Conservation (phyloP, 2,797 vertebrate species). For the Coregonus ussuriensis region DNA sequence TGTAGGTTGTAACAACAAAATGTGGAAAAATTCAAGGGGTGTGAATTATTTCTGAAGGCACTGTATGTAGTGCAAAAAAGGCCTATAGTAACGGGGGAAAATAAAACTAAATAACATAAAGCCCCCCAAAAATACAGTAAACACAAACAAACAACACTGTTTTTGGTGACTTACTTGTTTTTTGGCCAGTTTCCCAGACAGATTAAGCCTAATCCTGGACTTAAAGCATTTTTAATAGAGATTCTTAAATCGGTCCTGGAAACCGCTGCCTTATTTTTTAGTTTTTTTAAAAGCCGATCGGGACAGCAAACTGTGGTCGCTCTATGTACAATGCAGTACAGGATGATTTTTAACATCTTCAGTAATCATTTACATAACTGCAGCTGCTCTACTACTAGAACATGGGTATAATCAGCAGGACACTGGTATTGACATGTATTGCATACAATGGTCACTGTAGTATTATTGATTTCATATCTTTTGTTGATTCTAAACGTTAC, state of each 20-base stretch:
- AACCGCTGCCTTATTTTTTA: too few relatives aligned
- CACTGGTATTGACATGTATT: neutral
- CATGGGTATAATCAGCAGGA: neutral
- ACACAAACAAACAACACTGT: conserved; percentile 47
- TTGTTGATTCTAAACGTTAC: too few relatives aligned
- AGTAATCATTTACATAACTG: neutral
- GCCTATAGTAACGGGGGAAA: conserved; percentile 58
- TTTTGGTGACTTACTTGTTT: neutral
- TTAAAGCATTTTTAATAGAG: too few relatives aligned
- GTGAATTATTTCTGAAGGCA: too few relatives aligned
- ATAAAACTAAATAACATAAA: conserved; percentile 49
- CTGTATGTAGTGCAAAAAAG: conserved; percentile 86
- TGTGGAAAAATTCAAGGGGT: too few relatives aligned
- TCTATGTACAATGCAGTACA: too few relatives aligned
- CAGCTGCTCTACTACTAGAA: neutral
- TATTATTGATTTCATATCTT: too few relatives aligned
- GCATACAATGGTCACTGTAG: too few relatives aligned
- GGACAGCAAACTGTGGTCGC: too few relatives aligned
- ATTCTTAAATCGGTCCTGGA: too few relatives aligned
- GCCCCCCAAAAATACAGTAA: conserved; percentile 43
- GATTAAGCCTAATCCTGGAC: neutral
- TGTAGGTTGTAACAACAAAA: too few relatives aligned
- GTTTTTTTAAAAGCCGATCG: too few relatives aligned
- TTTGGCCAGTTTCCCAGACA: neutral
- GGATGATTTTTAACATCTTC: neutral